Evolutionary conservation across 2,888 invertebrate species (phyloP).

Genomic region (Agrotis ipsilon): DNA sequence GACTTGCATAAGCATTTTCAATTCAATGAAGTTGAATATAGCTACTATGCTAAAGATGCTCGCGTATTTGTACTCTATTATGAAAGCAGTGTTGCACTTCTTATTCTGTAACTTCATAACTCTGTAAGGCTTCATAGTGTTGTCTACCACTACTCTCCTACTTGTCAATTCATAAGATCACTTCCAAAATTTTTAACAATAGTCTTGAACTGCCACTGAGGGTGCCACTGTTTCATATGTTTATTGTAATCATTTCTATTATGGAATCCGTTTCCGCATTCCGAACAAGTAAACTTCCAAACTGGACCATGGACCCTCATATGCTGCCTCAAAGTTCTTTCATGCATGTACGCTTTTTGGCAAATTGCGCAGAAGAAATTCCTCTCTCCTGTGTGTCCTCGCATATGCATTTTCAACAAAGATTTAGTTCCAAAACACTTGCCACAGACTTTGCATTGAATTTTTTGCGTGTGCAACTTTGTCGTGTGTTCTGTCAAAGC

Average conservation of each 20-base stretch:
- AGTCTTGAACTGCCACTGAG: constrained; percentile 82
- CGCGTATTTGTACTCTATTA: constrained; percentile 1
- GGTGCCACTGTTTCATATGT: constrained; percentile 87
- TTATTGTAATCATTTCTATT: constrained; percentile 83
- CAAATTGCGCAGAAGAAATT: constrained; percentile 84
- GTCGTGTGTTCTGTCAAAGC: constrained; percentile 86
- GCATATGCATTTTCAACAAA: constrained; percentile 82
- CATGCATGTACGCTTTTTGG: constrained; percentile 87
- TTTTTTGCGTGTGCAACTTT: constrained; percentile 83
- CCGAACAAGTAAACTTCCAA: constrained; percentile 81
- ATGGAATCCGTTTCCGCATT: constrained; percentile 83
- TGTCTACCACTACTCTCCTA: background rate
- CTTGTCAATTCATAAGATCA: constrained; percentile 61
- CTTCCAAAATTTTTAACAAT: constrained; percentile 78
- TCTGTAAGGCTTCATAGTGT: background rate
- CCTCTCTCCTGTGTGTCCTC: constrained; percentile 85
- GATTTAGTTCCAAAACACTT: constrained; percentile 86
- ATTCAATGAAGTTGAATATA: too few species aligned
- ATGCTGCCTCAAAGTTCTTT: constrained; percentile 84
- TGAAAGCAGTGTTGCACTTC: background rate
- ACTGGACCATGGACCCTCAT: constrained; percentile 83
- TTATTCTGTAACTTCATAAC: too few species aligned
- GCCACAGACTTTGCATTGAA: constrained; percentile 84
- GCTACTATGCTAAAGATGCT: too few species aligned
- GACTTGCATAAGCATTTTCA: too few species aligned